Evolutionary conservation across 2,797 vertebrate species (phyloP).

Genomic region (Sciurus carolinensis): DNA sequence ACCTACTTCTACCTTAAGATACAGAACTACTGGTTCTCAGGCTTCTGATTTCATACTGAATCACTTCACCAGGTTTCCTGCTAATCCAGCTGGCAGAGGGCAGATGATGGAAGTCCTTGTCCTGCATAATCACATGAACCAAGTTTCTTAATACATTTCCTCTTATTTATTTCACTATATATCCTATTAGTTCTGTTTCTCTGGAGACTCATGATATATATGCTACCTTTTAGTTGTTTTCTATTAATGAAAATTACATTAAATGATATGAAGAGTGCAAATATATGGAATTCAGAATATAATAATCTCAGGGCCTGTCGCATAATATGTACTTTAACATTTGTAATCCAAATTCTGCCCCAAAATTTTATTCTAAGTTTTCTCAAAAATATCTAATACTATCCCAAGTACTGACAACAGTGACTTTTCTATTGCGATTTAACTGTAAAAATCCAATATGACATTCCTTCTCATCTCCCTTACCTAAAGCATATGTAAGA

Average conservation of each 20-base stretch:
- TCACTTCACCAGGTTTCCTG: not conserved
- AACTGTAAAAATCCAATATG: not conserved
- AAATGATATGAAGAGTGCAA: not conserved
- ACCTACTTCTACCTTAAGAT: not conserved
- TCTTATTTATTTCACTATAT: no score
- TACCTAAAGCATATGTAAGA: not conserved
- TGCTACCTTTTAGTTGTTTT: not conserved
- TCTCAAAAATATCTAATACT: not conserved
- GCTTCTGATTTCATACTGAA: not conserved
- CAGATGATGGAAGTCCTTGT: not conserved
- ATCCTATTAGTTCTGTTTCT: not conserved
- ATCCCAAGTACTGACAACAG: not conserved
- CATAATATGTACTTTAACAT: not conserved
- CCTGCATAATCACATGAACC: not conserved
- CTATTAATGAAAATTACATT: not conserved
- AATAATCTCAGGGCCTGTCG: not conserved
- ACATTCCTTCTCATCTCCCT: not conserved
- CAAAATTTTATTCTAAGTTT: not conserved
- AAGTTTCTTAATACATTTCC: not conserved
- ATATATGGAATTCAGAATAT: not conserved
- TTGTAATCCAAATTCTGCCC: not conserved
- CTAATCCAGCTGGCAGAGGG: rapidly evolving
- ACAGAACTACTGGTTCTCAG: not conserved
- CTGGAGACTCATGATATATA: not conserved
- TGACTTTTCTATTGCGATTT: not conserved